Conservation (phyloP, 2,797 vertebrate genomes). For the Margarornis squamiger region DNA sequence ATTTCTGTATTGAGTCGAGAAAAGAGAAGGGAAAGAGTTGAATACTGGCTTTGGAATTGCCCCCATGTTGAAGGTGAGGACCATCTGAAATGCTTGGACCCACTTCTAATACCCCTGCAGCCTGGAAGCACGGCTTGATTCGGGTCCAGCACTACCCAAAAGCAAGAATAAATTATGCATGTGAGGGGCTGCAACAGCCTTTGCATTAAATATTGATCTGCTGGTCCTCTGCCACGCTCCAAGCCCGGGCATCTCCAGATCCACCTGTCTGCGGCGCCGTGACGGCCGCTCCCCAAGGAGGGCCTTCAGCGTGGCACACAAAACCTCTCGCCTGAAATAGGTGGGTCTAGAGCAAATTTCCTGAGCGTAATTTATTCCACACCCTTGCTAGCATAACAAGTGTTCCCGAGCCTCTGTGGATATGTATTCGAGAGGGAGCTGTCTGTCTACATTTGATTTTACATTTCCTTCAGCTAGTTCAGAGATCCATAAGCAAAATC, state of each 20-base stretch:
- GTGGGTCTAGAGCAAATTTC: constrained; percentile 50
- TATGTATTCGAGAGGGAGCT: constrained; percentile 58
- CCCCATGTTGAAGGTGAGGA: neutral
- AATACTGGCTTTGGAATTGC: neutral
- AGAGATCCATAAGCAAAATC: constrained; percentile 48
- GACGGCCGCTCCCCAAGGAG: neutral
- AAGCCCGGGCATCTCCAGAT: neutral
- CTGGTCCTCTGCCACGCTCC: constrained; percentile 41
- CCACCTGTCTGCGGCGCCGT: constrained; percentile 29
- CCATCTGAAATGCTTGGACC: neutral
- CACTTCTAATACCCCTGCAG: neutral
- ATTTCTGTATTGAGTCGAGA: neutral
- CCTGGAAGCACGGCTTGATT: neutral
- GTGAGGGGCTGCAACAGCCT: constrained; percentile 58
- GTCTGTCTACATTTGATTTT: constrained; percentile 58
- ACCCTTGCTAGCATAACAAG: constrained; percentile 55
- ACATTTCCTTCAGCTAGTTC: constrained; percentile 49
- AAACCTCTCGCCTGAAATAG: neutral
- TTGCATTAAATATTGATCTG: constrained; percentile 64
- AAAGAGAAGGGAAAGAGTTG: neutral
- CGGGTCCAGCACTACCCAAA: constrained; percentile 56
- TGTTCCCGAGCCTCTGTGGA: constrained; percentile 41
- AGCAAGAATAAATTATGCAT: constrained; percentile 65
- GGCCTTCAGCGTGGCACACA: neutral
- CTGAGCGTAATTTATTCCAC: constrained; percentile 42